Conservation (phyloP, 2,888 invertebrate species). For the Carcina quercana region DNA sequence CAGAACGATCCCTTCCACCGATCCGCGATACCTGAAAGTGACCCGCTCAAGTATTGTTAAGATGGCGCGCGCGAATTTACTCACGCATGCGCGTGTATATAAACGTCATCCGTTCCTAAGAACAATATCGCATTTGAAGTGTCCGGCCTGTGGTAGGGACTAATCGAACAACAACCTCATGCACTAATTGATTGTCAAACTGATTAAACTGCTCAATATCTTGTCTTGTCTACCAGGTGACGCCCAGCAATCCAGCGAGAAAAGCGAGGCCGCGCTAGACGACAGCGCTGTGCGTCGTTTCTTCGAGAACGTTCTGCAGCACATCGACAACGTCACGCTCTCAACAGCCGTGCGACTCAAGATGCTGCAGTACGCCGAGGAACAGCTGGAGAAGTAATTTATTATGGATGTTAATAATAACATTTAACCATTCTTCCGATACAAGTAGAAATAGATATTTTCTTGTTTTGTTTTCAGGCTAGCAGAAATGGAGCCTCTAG, state of each 20-base stretch:
- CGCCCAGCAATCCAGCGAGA: constrained; percentile 45
- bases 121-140: too few species aligned
- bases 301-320: constrained; percentile 81
- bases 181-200: background rate
- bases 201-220: background rate
- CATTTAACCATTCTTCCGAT: too few species aligned
- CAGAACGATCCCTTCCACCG: too few species aligned
- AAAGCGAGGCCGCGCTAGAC: constrained; percentile 51
- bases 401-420: background rate
- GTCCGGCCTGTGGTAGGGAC: background rate
- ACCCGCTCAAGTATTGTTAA: too few species aligned
- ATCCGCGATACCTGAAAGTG: too few species aligned
- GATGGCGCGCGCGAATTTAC: too few species aligned
- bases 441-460: too few species aligned
- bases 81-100: too few species aligned
- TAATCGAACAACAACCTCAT: background rate
- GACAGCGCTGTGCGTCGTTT: constrained; percentile 81
- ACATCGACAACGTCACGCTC: constrained; percentile 80
- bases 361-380: constrained; percentile 76
- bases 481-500: constrained; percentile 85
- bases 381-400: constrained; percentile 76
- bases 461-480: constrained; percentile 52
- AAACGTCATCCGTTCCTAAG: too few species aligned
- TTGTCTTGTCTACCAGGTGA: too few species aligned
- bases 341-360: constrained; percentile 74